Evolutionary conservation across 2,888 invertebrate species (phyloP).

Genomic region (Lydus trimaculatus): DNA sequence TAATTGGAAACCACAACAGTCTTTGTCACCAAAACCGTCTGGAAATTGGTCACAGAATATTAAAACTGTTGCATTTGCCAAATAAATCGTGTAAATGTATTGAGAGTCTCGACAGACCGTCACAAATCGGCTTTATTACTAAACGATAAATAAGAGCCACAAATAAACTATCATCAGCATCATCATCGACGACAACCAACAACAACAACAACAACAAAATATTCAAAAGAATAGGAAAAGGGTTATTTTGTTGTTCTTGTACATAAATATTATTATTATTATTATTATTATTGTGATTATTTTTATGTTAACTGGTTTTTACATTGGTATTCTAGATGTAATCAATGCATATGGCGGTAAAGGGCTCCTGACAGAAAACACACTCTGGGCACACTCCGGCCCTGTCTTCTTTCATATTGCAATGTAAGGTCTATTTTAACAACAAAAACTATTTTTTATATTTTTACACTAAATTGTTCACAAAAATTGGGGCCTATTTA

Average conservation of each 20-base stretch:
- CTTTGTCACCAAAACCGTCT: slow-evolving; percentile 36
- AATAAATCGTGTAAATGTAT: slow-evolving; percentile 36
- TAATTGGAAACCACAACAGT: slow-evolving; percentile 15
- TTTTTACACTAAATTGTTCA: slow-evolving; percentile 39
- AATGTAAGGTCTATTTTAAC: slow-evolving; percentile 57
- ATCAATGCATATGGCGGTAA: slow-evolving; percentile 89
- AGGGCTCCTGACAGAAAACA: slow-evolving; percentile 58
- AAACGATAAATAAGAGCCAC: slow-evolving; percentile 46
- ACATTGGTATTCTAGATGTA: slow-evolving; percentile 76
- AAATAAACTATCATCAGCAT: slow-evolving; percentile 28
- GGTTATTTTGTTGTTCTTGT: background rate
- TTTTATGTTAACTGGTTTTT: slow-evolving; percentile 24
- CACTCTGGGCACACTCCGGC: slow-evolving; percentile 56
- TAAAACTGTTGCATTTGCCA: slow-evolving; percentile 47
- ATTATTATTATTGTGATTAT: slow-evolving; percentile 3
- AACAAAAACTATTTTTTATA: slow-evolving; percentile 37
- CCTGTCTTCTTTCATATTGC: slow-evolving; percentile 57
- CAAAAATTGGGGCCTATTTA: slow-evolving; percentile 35
- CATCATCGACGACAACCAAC: background rate
- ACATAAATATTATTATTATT: background rate
- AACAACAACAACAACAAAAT: background rate
- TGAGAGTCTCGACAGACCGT: slow-evolving; percentile 42
- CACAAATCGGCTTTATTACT: slow-evolving; percentile 46
- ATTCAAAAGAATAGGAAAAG: background rate
- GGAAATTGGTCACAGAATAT: slow-evolving; percentile 44